These are phyloP conservation scores for Gyrodactylus bullatarudis DNA, from an alignment of 1,140 invertebrate species.

Conservation along the genomic window DNA sequence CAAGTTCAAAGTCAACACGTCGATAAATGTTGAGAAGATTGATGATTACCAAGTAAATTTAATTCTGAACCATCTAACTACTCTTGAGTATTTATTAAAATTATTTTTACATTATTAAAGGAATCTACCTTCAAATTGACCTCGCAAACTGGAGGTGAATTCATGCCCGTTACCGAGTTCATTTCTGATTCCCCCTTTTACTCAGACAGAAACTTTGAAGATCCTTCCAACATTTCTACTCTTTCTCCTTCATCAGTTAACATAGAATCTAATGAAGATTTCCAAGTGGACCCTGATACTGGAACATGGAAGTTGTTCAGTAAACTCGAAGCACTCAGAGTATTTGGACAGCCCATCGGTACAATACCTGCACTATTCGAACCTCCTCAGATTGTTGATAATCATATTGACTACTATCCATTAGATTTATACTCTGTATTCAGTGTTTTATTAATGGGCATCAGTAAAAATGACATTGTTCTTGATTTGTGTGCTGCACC, in stretches of 20 bases:
- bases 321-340: background rate
- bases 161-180: background rate
- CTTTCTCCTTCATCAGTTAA: too few species aligned
- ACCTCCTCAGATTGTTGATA: background rate
- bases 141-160: background rate
- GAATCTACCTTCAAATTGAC: too few species aligned
- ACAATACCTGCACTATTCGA: background rate
- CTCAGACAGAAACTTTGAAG: too few species aligned
- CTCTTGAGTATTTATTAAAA: too few species aligned
- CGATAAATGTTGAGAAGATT: too few species aligned
- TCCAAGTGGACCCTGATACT: too few species aligned
- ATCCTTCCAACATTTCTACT: too few species aligned
- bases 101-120: too few species aligned
- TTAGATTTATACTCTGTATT: background rate
- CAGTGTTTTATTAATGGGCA: background rate
- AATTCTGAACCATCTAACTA: too few species aligned
- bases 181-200: background rate
- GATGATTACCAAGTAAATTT: too few species aligned
- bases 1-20: too few species aligned
- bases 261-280: too few species aligned
- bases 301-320: background rate
- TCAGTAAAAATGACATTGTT: background rate
- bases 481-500: background rate
- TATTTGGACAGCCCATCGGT: background rate
- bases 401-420: background rate